Evolutionary conservation across 2,797 vertebrate species (phyloP), one percentile per base, ranked within the genome.

Genomic region (Coilia nasus): DNA sequence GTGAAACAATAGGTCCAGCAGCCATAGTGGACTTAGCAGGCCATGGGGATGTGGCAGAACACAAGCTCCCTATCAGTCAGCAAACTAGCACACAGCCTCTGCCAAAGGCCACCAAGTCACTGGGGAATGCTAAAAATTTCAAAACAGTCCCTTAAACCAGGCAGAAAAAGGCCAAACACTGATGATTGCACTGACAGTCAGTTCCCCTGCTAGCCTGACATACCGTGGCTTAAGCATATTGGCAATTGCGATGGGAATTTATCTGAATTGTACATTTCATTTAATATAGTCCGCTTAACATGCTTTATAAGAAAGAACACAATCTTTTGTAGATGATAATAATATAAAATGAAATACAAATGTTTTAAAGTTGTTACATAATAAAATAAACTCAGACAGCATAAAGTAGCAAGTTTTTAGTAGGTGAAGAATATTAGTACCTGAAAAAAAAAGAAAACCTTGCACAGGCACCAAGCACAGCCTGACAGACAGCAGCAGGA

Each of bases 1-100:
- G 19, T 85, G 0, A 89, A 92, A 95, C 94, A 95, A 95, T 93
- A 88, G 92, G 90, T 86, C 12, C 64, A 54, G 81, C 92, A 92
- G 90, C 91, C 86, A 15, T 78, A 35, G 56, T 85, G 59, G 91
- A 93, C 91, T 93, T 91, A 93, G 87, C 15, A n/a, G 89, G 83
- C 59, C 88, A 90, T 82, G 90, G 84, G 23, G 82, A 91, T 59
- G 89, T 17, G 41, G 71, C 31, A 44, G 31, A 25, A 78, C 71
- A 78, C 71, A 78, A 78, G 71, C 71, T 78, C 35, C 31, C 71
- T 78, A 78, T 78, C 71, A 41, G 71, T 78, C 71, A 78, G 71
- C 71, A 78, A 78, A 78, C 71, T 31, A 35, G 31, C 17, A 35
- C 71, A 44, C 71, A 19, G 19, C 15, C 71, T 14, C 19, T 78